Base-by-base conservation (phyloP, 2,888 invertebrate genomes). In the Tryphoninae sp. region DNA sequence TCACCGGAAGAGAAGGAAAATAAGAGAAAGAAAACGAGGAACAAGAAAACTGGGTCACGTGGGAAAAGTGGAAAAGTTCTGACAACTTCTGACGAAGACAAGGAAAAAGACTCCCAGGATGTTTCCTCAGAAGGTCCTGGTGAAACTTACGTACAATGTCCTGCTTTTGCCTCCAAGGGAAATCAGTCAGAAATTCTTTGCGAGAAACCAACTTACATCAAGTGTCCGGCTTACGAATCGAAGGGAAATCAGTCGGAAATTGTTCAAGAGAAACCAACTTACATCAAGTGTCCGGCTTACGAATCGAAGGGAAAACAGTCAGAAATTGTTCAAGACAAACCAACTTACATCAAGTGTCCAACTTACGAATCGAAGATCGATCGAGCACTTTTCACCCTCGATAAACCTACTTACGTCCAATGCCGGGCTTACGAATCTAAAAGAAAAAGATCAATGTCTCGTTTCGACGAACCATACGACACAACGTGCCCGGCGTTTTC, bases 261-360 rank as follows among this genome's bases (percentile, higher is more conserved):
- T 13, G 23, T 62, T 49, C 0, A 33, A 49, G 58, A 23, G n/a
- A 53, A 72, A 55, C 45, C 78, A 13, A 23, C 53, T 2, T 67
- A 55, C 53, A 49, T 81, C 1, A 51, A 61, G 22, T 78, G 81
- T 65, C 78, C 81, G 2, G 75, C 61, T 53, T 61, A 61, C 22
- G 65, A 58, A 11, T 42, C 75, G 26, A 72, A 59, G 26, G 61
- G 62, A 9, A 22, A 55, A 40, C 72, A 78, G 68, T 67, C 78
- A 59, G 11, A 23, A 26, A 8, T 13, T 9, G 23, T 62, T 49
- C 0, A 33, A 49, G 62, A 79, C 13, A 68, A 79, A 68, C 22
- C 73, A n/a, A 23, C 26, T 26, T 55, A 64, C 69, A 53, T 73
- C 51, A 9, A 64, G 19, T 64, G 67, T 62, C 72, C 76, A 11